Evolutionary conservation across 2,888 invertebrate genomes (phyloP).

Genomic region (Apamea anceps): DNA sequence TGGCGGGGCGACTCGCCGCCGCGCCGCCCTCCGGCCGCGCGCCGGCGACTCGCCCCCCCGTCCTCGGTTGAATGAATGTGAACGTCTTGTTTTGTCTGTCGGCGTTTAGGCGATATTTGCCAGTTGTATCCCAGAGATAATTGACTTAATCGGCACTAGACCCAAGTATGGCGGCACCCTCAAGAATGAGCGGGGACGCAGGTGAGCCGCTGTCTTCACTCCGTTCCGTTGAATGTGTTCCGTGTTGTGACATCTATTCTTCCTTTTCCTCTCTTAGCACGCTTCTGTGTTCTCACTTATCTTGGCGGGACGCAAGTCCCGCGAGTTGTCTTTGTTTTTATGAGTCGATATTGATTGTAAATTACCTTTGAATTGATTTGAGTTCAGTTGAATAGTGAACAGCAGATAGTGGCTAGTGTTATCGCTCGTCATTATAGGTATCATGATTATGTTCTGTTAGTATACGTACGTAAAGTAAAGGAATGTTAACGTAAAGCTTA

Average conservation of each 20-base stretch:
- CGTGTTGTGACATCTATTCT: constrained; percentile 90
- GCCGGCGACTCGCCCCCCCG: constrained; percentile 66
- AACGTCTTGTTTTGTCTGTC: constrained; percentile 92
- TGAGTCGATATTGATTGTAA: constrained; percentile 89
- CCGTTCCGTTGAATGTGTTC: constrained; percentile 91
- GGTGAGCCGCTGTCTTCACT: constrained; percentile 95
- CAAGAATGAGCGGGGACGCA: constrained; percentile 99
- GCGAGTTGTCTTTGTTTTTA: constrained; percentile 88
- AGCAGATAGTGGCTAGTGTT: constrained; percentile 90
- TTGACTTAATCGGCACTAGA: constrained; percentile 99
- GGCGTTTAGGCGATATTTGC: constrained; percentile 99
- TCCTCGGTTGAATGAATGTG: constrained; percentile 87
- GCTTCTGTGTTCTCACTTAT: constrained; percentile 91
- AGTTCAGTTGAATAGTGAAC: constrained; percentile 89
- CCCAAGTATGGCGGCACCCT: constrained; percentile 99
- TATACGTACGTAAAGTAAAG: constrained; percentile 85
- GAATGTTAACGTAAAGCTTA: constrained; percentile 90
- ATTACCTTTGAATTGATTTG: constrained; percentile 87
- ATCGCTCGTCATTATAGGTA: constrained; percentile 90
- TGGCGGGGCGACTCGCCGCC: constrained; percentile 68
- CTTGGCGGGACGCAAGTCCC: constrained; percentile 89
- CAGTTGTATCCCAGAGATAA: constrained; percentile 99
- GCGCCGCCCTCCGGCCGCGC: constrained; percentile 66
- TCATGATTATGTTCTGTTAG: constrained; percentile 90
- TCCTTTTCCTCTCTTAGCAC: constrained; percentile 91